Conservation (phyloP, 2,113 vertebrate species). For the Macrotis lagotis region DNA sequence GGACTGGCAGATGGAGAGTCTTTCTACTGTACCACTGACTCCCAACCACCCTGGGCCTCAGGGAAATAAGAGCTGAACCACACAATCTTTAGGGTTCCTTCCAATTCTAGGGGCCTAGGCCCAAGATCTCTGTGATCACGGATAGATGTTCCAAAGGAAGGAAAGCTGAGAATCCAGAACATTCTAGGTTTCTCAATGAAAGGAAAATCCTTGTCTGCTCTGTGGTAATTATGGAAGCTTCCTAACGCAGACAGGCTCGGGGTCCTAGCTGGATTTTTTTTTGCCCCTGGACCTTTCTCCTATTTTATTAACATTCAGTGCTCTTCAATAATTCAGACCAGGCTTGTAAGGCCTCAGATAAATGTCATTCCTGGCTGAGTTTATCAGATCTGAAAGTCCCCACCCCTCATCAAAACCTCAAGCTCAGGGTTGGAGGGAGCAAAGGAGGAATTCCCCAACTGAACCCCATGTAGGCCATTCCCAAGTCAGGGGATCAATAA, state of each 20-base stretch:
- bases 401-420: too few species aligned
- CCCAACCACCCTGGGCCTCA: neutral
- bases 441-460: neutral
- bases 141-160: neutral
- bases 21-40: neutral
- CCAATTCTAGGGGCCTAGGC: neutral
- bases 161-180: fast-evolving
- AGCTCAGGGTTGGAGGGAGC: neutral
- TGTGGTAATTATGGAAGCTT: constrained; percentile 58
- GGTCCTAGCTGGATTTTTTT: constrained; percentile 21
- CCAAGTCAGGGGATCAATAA: neutral
- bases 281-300: constrained; percentile 63
- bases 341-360: neutral
- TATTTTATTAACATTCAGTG: neutral
- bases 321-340: neutral
- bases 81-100: neutral
- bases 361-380: neutral
- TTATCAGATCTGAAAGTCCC: neutral
- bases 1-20: neutral
- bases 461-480: neutral
- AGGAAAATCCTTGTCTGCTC: constrained; percentile 30
- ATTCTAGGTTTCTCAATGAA: neutral
- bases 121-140: neutral
- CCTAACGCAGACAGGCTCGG: constrained; percentile 58
- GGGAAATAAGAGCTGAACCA: neutral